Percentiles rank a stretch among this genome's conserved stretches.
Evolutionary conservation across 2,888 invertebrate species (phyloP).

Genomic region (Tridacna gigas): DNA sequence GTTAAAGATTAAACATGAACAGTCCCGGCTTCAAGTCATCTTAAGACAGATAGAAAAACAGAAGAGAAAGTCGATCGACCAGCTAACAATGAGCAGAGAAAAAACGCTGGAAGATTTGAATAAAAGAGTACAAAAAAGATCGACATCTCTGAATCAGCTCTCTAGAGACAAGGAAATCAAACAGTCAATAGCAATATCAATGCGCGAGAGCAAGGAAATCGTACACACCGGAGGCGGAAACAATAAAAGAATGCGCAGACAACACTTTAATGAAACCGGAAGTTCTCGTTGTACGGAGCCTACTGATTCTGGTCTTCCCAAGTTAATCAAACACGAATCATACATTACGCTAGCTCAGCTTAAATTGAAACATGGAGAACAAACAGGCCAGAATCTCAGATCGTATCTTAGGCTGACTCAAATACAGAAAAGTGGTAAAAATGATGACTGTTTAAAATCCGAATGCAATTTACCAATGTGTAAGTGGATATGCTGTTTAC

Average conservation of each 20-base stretch:
- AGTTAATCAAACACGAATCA: neutral
- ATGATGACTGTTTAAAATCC: neutral
- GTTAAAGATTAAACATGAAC: slow-evolving; percentile 41
- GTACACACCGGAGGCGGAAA: neutral
- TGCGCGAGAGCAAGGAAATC: slow-evolving; percentile 42
- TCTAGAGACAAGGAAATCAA: slow-evolving; percentile 14
- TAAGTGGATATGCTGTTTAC: neutral
- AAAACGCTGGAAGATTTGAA: slow-evolving; percentile 43
- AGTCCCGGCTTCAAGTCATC: slow-evolving; percentile 29
- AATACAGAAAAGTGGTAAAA: neutral
- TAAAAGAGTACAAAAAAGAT: slow-evolving; percentile 35
- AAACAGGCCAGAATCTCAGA: neutral
- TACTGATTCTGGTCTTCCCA: neutral
- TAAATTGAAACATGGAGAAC: neutral
- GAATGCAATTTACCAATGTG: neutral
- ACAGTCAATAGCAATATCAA: slow-evolving; percentile 47
- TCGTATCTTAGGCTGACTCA: neutral
- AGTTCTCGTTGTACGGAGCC: neutral
- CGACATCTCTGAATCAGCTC: slow-evolving; percentile 38
- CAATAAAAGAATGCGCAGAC: neutral
- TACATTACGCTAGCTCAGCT: neutral
- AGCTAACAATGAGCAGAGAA: slow-evolving; percentile 32
- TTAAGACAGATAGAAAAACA: slow-evolving; percentile 43
- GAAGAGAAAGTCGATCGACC: slow-evolving; percentile 30
- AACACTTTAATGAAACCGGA: neutral